phyloP scores from a whole-genome alignment of 2,888 invertebrate species.

The Nasonovia ribisnigri region DNA sequence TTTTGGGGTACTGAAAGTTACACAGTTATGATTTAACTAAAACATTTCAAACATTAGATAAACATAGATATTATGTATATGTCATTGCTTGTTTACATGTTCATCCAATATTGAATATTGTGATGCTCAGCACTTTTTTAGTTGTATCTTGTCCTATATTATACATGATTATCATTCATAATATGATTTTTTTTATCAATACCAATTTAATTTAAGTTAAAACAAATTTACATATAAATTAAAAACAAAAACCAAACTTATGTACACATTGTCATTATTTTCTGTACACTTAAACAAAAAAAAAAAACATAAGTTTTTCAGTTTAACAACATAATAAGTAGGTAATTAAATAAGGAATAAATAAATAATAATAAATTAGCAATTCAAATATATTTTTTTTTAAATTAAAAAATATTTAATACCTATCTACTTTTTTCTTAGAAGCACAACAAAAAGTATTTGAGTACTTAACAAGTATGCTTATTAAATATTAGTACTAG shows the following conservation, averaged over 20 bases:
- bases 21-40: not conserved
- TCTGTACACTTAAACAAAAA: not conserved
- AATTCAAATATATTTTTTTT: not conserved
- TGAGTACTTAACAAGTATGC: not conserved
- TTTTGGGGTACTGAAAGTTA: not conserved
- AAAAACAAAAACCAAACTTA: not conserved
- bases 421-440: too few species aligned
- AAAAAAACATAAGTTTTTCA: not conserved
- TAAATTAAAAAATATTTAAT: not conserved
- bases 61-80: not conserved
- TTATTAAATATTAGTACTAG: not conserved
- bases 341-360: too few species aligned
- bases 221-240: not conserved
- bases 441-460: not conserved
- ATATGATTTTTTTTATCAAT: not conserved
- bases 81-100: not conserved
- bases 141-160: not conserved
- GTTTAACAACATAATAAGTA: not conserved
- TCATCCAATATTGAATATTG: not conserved
- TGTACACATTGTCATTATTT: not conserved
- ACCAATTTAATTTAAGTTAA: not conserved
- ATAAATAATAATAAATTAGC: too few species aligned
- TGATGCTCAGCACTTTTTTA: not conserved
- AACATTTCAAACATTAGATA: not conserved
- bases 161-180: not conserved